Base-by-base conservation (phyloP, 1,140 invertebrate genomes). In the Globodera rostochiensis region DNA sequence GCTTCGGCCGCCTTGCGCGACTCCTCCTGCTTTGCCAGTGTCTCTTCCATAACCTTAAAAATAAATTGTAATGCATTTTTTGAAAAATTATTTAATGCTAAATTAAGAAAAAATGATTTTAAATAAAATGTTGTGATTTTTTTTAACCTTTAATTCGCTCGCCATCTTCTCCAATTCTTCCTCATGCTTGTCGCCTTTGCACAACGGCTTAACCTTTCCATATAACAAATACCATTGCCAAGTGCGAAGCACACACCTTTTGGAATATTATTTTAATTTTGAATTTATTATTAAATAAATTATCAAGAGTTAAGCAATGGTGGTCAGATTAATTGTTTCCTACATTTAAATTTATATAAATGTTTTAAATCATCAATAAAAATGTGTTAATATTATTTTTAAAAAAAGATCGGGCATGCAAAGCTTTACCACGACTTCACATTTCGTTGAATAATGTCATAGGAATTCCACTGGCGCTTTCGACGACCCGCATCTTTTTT, bases 401-500 rank as follows among this genome's bases (percentile, higher is more conserved):
- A 36, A 36, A 36, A 36, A 36, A 36, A 36, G 36, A 3, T 36
- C 3, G 36, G 36, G 2, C 36, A 36, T 36, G 36, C 36, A 36
- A 36, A 25, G 25, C 25, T 25, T 64, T 19, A 93, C 94, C 98
- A 99, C 91, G 96, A 96, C 91, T 97, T 94, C 92, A 99, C 94
- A 93, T 98, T 99, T 90, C 97, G 94, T 92, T 99, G 98, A 90
- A 99, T 96, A 87, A 99, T 94, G 92, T 96, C 94, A 90, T 99
- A 93, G 87, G 96, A 95, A 90, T 88, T 79, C 46, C 80, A 70
- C 69, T 86, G 84, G 9, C 79, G 69, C 45, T 79, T 67, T 36
- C 83, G 79, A 46, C 77, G 79, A 45, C 70, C 78, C n/a, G 60
- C 71, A 4, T 86, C 84, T 15, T 45, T 50, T 21, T 81, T 81